phyloP scores from a whole-genome alignment of 2,113 vertebrate genomes.

The Gymnorhina tibicen region DNA sequence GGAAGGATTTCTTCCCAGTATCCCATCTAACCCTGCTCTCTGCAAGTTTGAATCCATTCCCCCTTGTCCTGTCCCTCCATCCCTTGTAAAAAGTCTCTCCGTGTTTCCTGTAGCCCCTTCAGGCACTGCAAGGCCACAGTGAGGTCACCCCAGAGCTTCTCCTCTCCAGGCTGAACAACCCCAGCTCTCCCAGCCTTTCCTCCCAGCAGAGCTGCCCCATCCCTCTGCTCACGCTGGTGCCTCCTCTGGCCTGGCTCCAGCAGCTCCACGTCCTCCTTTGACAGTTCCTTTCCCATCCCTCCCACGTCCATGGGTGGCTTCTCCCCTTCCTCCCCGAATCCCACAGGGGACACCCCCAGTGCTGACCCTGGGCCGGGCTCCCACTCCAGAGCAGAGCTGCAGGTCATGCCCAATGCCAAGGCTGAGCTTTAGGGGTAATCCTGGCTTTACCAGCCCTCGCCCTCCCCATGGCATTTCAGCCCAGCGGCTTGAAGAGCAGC shows the following conservation, averaged over 20 bases:
- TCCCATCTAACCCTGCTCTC: fast-evolving
- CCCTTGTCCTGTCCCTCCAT: not conserved
- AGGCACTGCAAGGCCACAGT: fast-evolving
- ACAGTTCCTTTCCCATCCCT: not conserved
- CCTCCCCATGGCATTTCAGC: not conserved
- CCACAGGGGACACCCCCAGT: fast-evolving
- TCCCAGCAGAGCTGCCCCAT: not conserved
- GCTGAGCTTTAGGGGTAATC: not conserved
- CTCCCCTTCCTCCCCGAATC: not conserved
- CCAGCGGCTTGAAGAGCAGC: constrained; percentile 59
- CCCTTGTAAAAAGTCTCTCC: not conserved
- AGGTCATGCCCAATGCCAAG: not conserved
- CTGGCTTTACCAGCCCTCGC: not conserved
- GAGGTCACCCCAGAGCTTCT: not conserved
- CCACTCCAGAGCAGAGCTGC: not conserved
- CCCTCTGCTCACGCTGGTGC: not conserved
- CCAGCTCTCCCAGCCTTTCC: not conserved
- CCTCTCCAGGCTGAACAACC: not conserved
- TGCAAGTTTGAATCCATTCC: not conserved
- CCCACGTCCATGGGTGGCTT: fast-evolving
- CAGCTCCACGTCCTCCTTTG: not conserved
- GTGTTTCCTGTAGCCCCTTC: not conserved
- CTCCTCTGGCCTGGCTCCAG: not conserved
- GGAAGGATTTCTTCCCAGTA: fast-evolving
- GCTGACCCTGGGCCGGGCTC: fast-evolving